Evolutionary conservation across 2,113 vertebrate species (phyloP).

Genomic region (Tetrax tetrax): DNA sequence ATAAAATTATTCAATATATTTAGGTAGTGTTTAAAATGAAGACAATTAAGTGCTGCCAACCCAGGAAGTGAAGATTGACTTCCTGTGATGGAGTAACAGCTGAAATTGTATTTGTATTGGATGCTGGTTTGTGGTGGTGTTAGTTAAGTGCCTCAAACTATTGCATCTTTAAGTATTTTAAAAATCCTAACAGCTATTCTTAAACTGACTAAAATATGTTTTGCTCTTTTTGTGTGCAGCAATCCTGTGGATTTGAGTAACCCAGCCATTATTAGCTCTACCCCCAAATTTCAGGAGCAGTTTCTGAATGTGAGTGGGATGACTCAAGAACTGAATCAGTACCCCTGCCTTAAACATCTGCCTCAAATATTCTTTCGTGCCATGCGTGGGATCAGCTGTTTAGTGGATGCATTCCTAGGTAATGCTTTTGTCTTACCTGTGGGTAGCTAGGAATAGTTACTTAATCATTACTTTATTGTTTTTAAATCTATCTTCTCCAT

Average conservation of each 20-base stretch:
- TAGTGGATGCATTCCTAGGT: slow-evolving; percentile 97
- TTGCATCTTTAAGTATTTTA: not conserved
- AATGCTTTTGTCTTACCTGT: slow-evolving; percentile 62
- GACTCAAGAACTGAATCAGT: slow-evolving; percentile 91
- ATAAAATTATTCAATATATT: not conserved
- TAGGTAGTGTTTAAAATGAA: not conserved
- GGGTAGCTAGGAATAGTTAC: not conserved
- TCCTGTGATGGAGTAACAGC: not conserved
- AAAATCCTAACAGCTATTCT: not conserved
- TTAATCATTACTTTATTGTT: not conserved
- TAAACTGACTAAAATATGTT: not conserved
- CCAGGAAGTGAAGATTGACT: not conserved
- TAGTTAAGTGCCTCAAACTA: not conserved
- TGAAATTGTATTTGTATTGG: not conserved
- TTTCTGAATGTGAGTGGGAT: slow-evolving; percentile 92
- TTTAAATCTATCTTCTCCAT: not conserved
- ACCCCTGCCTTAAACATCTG: slow-evolving; percentile 95
- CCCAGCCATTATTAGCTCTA: slow-evolving; percentile 93
- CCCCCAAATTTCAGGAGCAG: slow-evolving; percentile 97
- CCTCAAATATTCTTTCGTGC: slow-evolving; percentile 97
- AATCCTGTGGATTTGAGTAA: slow-evolving; percentile 98
- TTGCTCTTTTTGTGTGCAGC: slow-evolving; percentile 67
- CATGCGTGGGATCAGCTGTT: slow-evolving; percentile 94
- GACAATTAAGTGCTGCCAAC: not conserved
- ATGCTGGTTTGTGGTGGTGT: not conserved